phyloP scores from a whole-genome alignment of 2,888 invertebrate species.

The Marasmarcha lunaedactyla region DNA sequence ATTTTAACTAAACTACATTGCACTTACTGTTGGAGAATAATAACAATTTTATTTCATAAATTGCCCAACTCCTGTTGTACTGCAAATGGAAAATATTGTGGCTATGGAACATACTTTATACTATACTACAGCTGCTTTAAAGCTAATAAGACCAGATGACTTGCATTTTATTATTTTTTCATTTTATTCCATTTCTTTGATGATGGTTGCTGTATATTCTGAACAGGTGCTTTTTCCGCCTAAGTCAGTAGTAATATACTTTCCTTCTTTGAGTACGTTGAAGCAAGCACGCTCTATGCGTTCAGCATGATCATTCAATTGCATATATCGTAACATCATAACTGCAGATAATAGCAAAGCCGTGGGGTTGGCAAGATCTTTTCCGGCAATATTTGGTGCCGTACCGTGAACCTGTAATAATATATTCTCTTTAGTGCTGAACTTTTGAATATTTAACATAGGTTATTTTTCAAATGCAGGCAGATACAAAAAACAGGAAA shows the following conservation, averaged over 20 bases:
- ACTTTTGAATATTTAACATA: background rate
- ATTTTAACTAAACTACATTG: too few species aligned
- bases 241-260: constrained; percentile 90
- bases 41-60: too few species aligned
- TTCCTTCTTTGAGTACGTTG: constrained; percentile 86
- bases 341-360: constrained; percentile 95
- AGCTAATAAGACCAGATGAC: too few species aligned
- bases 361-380: constrained; percentile 98
- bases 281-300: constrained; percentile 88
- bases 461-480: constrained; percentile 8
- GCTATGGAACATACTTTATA: too few species aligned
- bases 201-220: constrained; percentile 92
- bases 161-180: too few species aligned
- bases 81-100: too few species aligned
- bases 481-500: too few species aligned
- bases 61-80: too few species aligned
- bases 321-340: constrained; percentile 98
- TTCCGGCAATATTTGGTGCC: constrained; percentile 96
- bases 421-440: constrained; percentile 1
- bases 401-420: constrained; percentile 89
- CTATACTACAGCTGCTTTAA: too few species aligned
- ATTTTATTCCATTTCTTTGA: too few species aligned
- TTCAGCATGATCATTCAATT: constrained; percentile 76
- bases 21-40: too few species aligned
- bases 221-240: constrained; percentile 95